Conservation (phyloP, 2,113 vertebrate species). For the Pyxicephalus adspersus region DNA sequence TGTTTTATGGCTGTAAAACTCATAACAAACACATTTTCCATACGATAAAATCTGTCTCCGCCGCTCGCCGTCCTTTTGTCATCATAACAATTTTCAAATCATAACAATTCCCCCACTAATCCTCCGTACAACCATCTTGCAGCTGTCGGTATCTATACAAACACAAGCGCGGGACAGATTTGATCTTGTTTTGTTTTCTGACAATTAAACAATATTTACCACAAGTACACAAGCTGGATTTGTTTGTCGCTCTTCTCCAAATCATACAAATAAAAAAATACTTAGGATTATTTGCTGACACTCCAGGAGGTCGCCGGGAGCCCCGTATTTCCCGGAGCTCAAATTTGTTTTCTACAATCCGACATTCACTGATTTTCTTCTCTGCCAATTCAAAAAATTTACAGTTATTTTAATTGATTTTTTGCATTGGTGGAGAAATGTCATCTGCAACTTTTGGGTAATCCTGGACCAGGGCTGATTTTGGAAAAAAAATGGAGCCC, state of each 20-base stretch:
- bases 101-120: constrained; percentile 14
- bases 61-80: constrained; percentile 11
- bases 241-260: too few relatives aligned
- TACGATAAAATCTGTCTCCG: neutral
- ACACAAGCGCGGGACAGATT: too few relatives aligned
- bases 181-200: neutral
- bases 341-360: neutral
- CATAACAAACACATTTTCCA: neutral
- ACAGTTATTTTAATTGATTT: too few relatives aligned
- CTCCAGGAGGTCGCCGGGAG: too few relatives aligned
- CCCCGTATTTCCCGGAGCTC: too few relatives aligned
- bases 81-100: constrained; percentile 21
- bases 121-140: constrained; percentile 30
- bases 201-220: constrained; percentile 23
- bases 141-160: constrained; percentile 8
- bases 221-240: neutral
- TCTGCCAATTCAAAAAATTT: too few relatives aligned
- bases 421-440: too few relatives aligned
- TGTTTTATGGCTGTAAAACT: neutral
- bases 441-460: too few relatives aligned
- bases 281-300: too few relatives aligned
- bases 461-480: too few relatives aligned
- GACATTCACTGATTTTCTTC: neutral
- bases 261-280: too few relatives aligned
- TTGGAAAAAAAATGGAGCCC: too few relatives aligned